Percentiles rank a stretch among this genome's conserved stretches.
These are phyloP conservation scores for Cettia cetti DNA, from an alignment of 2,113 vertebrate genomes.

Conservation along the genomic window DNA sequence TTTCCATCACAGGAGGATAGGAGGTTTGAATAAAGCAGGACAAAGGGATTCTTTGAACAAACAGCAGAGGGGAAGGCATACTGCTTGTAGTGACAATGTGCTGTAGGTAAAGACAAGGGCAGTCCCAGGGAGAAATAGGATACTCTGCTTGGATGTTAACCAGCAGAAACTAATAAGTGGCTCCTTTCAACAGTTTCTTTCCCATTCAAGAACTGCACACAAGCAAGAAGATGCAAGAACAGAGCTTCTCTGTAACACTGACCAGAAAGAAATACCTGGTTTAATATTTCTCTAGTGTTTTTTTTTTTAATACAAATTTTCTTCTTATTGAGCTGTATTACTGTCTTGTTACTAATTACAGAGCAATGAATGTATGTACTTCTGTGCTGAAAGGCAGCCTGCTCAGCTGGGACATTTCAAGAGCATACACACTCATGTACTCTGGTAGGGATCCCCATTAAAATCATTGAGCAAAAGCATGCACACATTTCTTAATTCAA, in stretches of 20 bases:
- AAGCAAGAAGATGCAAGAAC: not conserved
- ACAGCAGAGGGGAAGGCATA: not conserved
- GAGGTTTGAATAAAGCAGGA: not conserved
- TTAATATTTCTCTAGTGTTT: not conserved
- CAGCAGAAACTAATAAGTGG: not conserved
- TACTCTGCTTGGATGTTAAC: not conserved
- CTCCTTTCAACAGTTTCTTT: not conserved
- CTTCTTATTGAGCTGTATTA: not conserved
- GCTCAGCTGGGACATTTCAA: not conserved
- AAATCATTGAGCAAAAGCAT: conserved; percentile 13
- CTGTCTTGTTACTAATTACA: not conserved
- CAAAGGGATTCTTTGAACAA: not conserved
- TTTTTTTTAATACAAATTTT: not conserved
- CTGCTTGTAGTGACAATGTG: not conserved
- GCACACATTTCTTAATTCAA: conserved; percentile 34
- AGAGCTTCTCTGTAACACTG: not conserved
- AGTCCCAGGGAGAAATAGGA: not conserved
- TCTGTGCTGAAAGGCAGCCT: not conserved
- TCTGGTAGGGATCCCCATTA: conserved; percentile 28
- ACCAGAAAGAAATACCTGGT: not conserved
- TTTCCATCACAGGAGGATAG: not conserved
- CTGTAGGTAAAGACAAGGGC: not conserved
- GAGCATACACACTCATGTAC: not conserved
- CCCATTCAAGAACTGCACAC: not conserved
- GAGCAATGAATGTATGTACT: not conserved